A percentile compares a stretch with the other conserved stretches of the same genome.
phyloP scores from a whole-genome alignment of 2,888 invertebrate genomes.

The Lycocerus yunnanus region DNA sequence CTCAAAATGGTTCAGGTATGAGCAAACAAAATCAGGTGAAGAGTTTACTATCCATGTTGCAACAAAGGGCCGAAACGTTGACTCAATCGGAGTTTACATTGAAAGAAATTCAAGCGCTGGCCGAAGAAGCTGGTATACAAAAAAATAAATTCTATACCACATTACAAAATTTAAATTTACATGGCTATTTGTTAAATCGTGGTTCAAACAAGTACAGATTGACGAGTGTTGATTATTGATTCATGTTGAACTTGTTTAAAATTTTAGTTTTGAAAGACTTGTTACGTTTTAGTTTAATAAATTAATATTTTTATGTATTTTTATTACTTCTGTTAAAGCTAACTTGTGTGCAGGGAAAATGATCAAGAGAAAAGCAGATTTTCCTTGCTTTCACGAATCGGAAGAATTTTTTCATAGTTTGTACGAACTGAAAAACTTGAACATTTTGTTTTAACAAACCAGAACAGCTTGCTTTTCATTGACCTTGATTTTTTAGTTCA shows the following conservation, averaged over 20 bases:
- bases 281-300: background rate
- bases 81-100: slow-evolving; percentile 75
- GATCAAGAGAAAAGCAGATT: too few relatives aligned
- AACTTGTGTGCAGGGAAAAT: too few relatives aligned
- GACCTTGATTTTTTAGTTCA: too few relatives aligned
- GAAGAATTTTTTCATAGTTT: too few relatives aligned
- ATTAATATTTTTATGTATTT: background rate
- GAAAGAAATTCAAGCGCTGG: slow-evolving; percentile 77
- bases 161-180: slow-evolving; percentile 79
- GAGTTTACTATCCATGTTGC: slow-evolving; percentile 71
- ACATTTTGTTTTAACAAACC: too few relatives aligned
- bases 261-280: background rate
- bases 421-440: too few relatives aligned
- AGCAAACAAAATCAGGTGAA: slow-evolving; percentile 74
- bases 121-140: slow-evolving; percentile 66
- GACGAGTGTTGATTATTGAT: slow-evolving; percentile 36
- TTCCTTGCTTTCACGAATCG: too few relatives aligned
- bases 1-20: slow-evolving; percentile 74
- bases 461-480: too few relatives aligned
- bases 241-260: background rate
- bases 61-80: slow-evolving; percentile 66
- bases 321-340: too few relatives aligned
- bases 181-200: slow-evolving; percentile 84
- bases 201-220: slow-evolving; percentile 56
- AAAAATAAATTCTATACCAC: slow-evolving; percentile 69